Evolutionary conservation across 2,113 vertebrate species (phyloP), one percentile per base, ranked within the genome.

Genomic region (Chitala chitala): DNA sequence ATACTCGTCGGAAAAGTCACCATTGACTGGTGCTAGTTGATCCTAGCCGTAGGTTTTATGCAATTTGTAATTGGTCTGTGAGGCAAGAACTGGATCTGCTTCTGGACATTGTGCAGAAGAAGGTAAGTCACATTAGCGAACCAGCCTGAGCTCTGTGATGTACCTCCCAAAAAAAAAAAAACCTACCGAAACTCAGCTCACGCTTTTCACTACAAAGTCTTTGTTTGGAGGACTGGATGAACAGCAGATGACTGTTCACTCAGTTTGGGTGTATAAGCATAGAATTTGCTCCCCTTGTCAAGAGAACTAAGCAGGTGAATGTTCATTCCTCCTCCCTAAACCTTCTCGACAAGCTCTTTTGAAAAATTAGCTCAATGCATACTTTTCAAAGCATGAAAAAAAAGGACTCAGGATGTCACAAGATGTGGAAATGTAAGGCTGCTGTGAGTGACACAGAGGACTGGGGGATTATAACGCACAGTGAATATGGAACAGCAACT

Each of bases 401-500:
- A n/a, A n/a, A n/a, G n/a, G n/a, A n/a, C n/a, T 26, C 42, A 48
- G 24, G 24, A 40, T n/a, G 61, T 40, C 61, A 40, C 10, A 38
- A 42, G 42, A 50, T 48, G 44, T 4, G 17, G 12, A 13, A 29
- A 26, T 42, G 65, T 4, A 69, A 26, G 44, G 65, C 44, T 17
- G 70, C 50, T 64, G 36, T 76, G 71, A 59, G 76, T 55, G 80
- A 76, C 80, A 80, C 78, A 20, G 53, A 17, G n/a, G 55, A 75
- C 46, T 36, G 20, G 54, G 76, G 73, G 74, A 79, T 83, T 80
- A 80, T 77, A 82, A 78, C 74, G 72, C 40, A 15, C 50, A 78
- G 80, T 83, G 72, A 83, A 84, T 82, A 83, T 78, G 76, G 68
- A 86, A 77, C 71, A 75, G 79, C 48, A 20, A 63, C 73, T 76